Base-by-base conservation (phyloP, 2,888 invertebrate species). In the Drosophila mercatorum region DNA sequence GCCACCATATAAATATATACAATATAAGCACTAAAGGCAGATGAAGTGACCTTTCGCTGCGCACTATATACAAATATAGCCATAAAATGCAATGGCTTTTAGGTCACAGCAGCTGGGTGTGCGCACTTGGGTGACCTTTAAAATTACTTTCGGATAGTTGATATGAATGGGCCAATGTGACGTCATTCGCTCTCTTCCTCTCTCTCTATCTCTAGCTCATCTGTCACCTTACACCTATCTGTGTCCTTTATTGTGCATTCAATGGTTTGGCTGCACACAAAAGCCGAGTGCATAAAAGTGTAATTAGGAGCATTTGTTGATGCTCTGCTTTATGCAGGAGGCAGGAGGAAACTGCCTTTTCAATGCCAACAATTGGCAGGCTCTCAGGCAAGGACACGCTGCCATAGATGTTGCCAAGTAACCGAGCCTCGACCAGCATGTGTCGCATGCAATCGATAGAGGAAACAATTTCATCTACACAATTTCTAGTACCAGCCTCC, bases 271-370 rank as follows among this genome's bases (percentile, higher is more conserved):
- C 41, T 40, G 49, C 26, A 34, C 47, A 59, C 47, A 59, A 59
- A 59, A 59, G 44, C 34, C 41, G 57, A 67, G 56, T 71, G 49
- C 74, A 78, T 70, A 36, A 74, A 71, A 77, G 77, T 61, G 74
- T 73, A 73, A 75, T 78, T 78, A 74, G 68, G 36, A 66, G 46
- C 51, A 59, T 71, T 75, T 71, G 75, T 68, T 51, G 66, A 17
- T 38, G 61, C 38, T 51, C 17, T n/a, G 8, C n/a, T 41, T 61
- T 56, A 66, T 69, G 66, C 64, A 70, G 34, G 34, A 70, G 34
- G 34, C 22, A 22, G 22, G 22, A 1, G 22, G 11, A 47, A n/a
- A 44, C 38, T 65, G 38, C 38, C 53, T 47, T 73, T 73, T 77
- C 78, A 77, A 69, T 77, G 76, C 63, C 71, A 75, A 60, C 69